Conservation (phyloP, 2,888 invertebrate genomes). For the Melieria crassipennis region DNA sequence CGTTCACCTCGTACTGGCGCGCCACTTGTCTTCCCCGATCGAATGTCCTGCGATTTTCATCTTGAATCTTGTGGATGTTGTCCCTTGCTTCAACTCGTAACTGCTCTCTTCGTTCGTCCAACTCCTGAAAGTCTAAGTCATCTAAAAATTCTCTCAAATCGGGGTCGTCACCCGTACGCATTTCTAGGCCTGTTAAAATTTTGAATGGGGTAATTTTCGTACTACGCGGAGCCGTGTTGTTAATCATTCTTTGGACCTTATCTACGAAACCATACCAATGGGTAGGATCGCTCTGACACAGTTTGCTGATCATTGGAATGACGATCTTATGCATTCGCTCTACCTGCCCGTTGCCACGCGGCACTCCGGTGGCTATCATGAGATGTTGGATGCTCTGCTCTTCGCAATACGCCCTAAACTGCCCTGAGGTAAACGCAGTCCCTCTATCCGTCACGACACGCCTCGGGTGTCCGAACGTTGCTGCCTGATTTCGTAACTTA, state of each 20-base stretch:
- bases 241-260: conserved; percentile 41
- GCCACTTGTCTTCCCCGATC: too few species aligned
- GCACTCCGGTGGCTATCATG: conserved; percentile 47
- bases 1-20: too few species aligned
- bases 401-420: conserved; percentile 54
- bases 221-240: conserved; percentile 46
- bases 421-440: conserved; percentile 37
- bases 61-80: too few species aligned
- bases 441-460: background rate
- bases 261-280: conserved; percentile 11
- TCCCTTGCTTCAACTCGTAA: too few species aligned
- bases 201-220: conserved; percentile 36
- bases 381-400: conserved; percentile 50
- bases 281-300: background rate
- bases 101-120: too few species aligned
- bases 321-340: conserved; percentile 8
- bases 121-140: too few species aligned
- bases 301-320: conserved; percentile 3
- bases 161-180: conserved; percentile 1
- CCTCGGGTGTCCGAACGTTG: conserved; percentile 7
- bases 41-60: too few species aligned
- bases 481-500: background rate
- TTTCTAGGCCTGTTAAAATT: conserved; percentile 35
- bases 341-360: conserved; percentile 12
- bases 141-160: too few species aligned